Evolutionary conservation across 2,888 invertebrate genomes (phyloP).

Genomic region (Nomada ferruginata): DNA sequence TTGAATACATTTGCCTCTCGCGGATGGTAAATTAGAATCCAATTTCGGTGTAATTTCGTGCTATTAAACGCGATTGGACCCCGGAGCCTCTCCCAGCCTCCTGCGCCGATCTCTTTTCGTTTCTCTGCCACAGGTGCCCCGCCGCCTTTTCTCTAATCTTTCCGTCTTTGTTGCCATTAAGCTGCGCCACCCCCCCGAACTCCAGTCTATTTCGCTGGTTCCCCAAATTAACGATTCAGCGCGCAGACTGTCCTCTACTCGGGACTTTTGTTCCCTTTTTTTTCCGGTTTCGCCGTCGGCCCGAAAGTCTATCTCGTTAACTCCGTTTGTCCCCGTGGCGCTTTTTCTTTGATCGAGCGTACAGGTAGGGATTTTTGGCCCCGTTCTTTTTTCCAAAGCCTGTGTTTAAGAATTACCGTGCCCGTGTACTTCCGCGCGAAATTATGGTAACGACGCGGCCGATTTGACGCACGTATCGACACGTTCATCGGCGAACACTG

Average conservation of each 20-base stretch:
- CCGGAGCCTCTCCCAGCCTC: slow-evolving; percentile 38
- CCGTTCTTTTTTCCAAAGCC: background rate
- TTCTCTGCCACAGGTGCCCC: slow-evolving; percentile 1
- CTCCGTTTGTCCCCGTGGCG: background rate
- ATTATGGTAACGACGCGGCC: too few species aligned
- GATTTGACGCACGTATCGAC: background rate
- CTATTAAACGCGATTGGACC: slow-evolving; percentile 81
- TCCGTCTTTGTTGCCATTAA: slow-evolving; percentile 38
- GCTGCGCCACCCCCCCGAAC: background rate
- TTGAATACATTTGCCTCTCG: slow-evolving; percentile 81
- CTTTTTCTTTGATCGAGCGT: background rate
- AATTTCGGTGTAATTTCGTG: slow-evolving; percentile 83
- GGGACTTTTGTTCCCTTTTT: background rate
- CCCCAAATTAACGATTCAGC: slow-evolving; percentile 48
- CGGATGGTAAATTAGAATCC: slow-evolving; percentile 83
- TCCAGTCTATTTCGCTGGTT: background rate
- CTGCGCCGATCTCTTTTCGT: slow-evolving; percentile 40
- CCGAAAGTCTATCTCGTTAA: slow-evolving; percentile 2
- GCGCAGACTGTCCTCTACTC: slow-evolving; percentile 21
- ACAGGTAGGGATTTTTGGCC: background rate
- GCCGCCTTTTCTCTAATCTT: background rate
- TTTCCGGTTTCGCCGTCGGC: background rate
- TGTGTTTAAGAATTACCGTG: background rate
- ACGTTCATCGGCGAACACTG: slow-evolving; percentile 16
- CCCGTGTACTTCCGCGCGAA: too few species aligned